phyloP scores from a whole-genome alignment of 2,113 vertebrate species.

The Anarhynchus alexandrinus region DNA sequence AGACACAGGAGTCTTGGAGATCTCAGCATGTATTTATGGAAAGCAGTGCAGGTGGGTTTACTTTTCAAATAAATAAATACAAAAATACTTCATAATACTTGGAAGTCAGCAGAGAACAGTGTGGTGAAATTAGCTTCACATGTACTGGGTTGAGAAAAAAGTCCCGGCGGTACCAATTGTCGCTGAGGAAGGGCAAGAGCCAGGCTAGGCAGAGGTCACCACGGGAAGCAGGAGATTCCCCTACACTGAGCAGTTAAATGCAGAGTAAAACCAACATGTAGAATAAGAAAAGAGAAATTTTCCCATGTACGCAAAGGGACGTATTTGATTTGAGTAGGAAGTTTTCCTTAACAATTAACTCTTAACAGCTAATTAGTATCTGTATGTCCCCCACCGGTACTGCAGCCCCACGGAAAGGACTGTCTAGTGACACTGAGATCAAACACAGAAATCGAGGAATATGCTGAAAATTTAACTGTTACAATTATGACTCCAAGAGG shows the following conservation, averaged over 20 bases:
- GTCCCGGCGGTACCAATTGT: neutral
- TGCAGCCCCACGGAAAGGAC: neutral
- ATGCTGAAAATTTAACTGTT: neutral
- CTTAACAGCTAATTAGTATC: neutral
- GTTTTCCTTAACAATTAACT: neutral
- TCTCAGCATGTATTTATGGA: neutral
- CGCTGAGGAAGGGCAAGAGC: neutral
- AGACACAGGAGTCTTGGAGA: neutral
- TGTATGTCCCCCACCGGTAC: neutral
- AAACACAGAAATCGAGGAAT: neutral
- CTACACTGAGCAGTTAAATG: neutral
- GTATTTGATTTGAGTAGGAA: neutral
- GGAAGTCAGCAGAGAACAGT: neutral
- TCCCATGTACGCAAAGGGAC: neutral
- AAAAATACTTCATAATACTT: neutral
- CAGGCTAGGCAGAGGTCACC: neutral
- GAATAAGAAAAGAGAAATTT: neutral
- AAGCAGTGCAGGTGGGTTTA: slow-evolving; percentile 13
- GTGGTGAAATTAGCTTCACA: neutral
- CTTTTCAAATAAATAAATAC: slow-evolving; percentile 25
- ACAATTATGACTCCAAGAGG: neutral
- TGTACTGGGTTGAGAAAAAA: neutral
- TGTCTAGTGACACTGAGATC: neutral
- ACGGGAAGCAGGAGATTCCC: neutral
- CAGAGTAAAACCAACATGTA: neutral